Base-by-base conservation (phyloP, 2,888 invertebrate species). In the Acrobasis consociella region DNA sequence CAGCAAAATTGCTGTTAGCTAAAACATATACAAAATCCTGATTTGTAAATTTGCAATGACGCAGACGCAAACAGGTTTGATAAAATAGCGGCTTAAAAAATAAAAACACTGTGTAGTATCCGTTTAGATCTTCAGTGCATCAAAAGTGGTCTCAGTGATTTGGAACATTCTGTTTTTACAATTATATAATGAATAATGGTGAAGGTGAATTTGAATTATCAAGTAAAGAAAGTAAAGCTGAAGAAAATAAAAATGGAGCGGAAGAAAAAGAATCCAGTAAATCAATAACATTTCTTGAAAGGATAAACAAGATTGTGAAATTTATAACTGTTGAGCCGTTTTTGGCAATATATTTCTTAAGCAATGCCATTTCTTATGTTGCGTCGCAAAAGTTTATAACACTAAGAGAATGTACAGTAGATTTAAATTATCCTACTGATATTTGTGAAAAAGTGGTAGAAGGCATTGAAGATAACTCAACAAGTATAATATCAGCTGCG, bases 311-410 rank as follows among this genome's bases (percentile, higher is more conserved):
- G 42, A 16, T 55, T 37, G 16, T 55, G 2, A 62, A 49, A 22
- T 87, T 84, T 67, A 83, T 95, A 17, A 95, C 95, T 0, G 95
- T 95, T 2, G 95, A 95, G 78, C 95, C 95, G 0, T 94, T 94
- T 73, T 78, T 95, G 56, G 82, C 94, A 9, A 94, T 94, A 68
- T 95, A 94, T 73, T 87, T 95, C 22, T 84, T 95, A 75, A 95
- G 95, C n/a, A 93, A 87, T 69, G 89, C 94, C 0, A 83, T 94
- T 66, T 95, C 96, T 1, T 93, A 94, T 31, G 76, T 94, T 1
- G 93, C 94, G 9, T 82, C 94, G 1, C 86, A 88, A 62, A 91
- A 92, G 68, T 76, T 94, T 0, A 93, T 94, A 67, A 82, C 93
- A 71, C 94, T 94, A 71, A 94, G 94, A 75, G 93, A 93, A 15